Evolutionary conservation across 2,797 vertebrate species (phyloP), one percentile per base, ranked within the genome.

Genomic region (Helostoma temminkii): DNA sequence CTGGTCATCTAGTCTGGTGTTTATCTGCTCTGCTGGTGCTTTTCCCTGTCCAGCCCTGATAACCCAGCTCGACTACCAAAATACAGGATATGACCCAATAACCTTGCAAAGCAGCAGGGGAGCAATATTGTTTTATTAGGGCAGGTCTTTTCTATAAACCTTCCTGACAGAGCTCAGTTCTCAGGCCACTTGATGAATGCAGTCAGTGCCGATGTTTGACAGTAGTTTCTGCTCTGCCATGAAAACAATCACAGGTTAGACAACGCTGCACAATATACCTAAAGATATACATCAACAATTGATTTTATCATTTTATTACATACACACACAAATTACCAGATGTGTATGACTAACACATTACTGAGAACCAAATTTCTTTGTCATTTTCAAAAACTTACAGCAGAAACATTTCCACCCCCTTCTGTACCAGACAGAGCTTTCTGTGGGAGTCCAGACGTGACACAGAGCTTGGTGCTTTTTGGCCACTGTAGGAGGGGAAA

Each of bases 21-120:
- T 93, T 92, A 94, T 94, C 91, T 85, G 28, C 41, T 70, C 63
- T 9, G 42, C 25, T 4, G 76, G 64, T 58, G 60, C 68, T 66
- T 92, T 89, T 85, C 83, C 89, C 73, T 87, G 80, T 88, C 81
- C 76, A 88, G 85, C 90, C 91, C 86, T 87, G 92, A 94, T 93
- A 93, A 92, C 86, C 81, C 24, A 14, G 78, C 65, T 72, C 37
- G 72, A 81, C 79, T 43, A 76, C 78, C 72, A 91, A 93, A 90
- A 93, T 92, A 89, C 86, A 93, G 91, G 93, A 94, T 92, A 52
- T 90, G 84, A 91, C 86, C 91, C 50, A 74, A 70, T 86, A 81
- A 92, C 88, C 90, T 84, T 71, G 64, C 66, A 67, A 79, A 71
- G 84, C 80, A 89, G 75, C 65, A 59, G 68, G 76, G 71, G 74